A percentile compares a stretch with the other conserved stretches of the same genome.
Evolutionary conservation across 2,888 invertebrate species (phyloP).

Genomic region (Drosophila peninsularis): DNA sequence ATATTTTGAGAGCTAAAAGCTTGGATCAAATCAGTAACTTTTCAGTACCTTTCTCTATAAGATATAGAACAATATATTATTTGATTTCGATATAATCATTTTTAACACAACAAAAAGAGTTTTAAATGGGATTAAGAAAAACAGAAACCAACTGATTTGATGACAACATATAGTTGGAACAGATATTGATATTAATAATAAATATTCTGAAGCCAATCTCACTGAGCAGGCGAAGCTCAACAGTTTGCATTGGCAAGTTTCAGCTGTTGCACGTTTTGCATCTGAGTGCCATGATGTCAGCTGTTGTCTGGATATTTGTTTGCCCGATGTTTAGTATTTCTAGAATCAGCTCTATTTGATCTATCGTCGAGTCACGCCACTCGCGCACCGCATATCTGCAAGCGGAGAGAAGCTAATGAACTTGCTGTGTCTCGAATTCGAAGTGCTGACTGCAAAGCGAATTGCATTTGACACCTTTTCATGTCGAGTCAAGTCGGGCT

Average conservation of each 20-base stretch:
- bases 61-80: too few species aligned
- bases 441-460: conserved; percentile 32
- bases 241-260: background rate
- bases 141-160: too few species aligned
- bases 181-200: too few species aligned
- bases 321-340: background rate
- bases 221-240: background rate
- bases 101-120: too few species aligned
- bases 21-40: too few species aligned
- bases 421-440: conserved; percentile 20
- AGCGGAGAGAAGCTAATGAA: conserved; percentile 48
- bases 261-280: background rate
- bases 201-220: background rate
- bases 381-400: conserved; percentile 20
- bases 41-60: too few species aligned
- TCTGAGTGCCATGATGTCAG: conserved; percentile 12
- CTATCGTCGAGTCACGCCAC: conserved; percentile 21
- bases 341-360: conserved; percentile 19
- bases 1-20: too few species aligned
- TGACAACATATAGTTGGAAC: too few species aligned
- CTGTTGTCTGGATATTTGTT: background rate
- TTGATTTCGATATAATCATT: too few species aligned
- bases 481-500: background rate
- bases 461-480: conserved; percentile 45
- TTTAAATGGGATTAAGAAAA: too few species aligned